Base-by-base conservation (phyloP, 2,888 invertebrate species). In the Cataglyphis rosenhaueri region DNA sequence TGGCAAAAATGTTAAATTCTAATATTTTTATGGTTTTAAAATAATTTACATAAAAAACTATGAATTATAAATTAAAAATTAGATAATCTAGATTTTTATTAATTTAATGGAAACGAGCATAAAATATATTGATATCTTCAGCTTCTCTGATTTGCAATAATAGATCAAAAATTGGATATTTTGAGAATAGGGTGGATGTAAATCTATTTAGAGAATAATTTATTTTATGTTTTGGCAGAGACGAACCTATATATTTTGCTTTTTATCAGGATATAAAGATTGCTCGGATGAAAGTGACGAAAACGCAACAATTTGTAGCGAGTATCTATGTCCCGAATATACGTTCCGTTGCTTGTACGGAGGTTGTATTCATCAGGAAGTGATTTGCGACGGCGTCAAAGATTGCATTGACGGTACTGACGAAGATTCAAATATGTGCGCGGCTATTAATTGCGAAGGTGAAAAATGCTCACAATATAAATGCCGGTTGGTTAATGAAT, bases 381-480 rank as follows among this genome's bases (percentile, higher is more conserved):
- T 89, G 5, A 71, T 92, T 10, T 93, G 92, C 59, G 92, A 93
- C 48, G 92, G 91, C 18, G 64, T 87, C 0, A 92, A 90, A 66
- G 92, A 92, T 66, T 93, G 92, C 75, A 52, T 89, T 64, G 92
- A 93, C 41, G 92, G 91, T 1, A 88, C 89, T 6, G 93, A 92
- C 73, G 93, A 92, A 73, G 84, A 87, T 38, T 29, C 62, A 0
- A 44, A 85, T 3, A 35, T 83, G 3, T 92, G 92, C 59, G 74
- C 81, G 3, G 21, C 52, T 25, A 82, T 86, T 4, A 86, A 90
- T 61, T 92, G 92, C 66, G 75, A 85, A 12, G 88, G 75, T 15
- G 73, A 81, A 8, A 85, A 90, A 48, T 92, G 92, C 65, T 35
- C 65, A 3, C 66, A 74, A 25, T 84, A 84, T 35, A 52, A 70